phyloP scores from a whole-genome alignment of 2,113 vertebrate genomes.

The Dasyprocta punctata region DNA sequence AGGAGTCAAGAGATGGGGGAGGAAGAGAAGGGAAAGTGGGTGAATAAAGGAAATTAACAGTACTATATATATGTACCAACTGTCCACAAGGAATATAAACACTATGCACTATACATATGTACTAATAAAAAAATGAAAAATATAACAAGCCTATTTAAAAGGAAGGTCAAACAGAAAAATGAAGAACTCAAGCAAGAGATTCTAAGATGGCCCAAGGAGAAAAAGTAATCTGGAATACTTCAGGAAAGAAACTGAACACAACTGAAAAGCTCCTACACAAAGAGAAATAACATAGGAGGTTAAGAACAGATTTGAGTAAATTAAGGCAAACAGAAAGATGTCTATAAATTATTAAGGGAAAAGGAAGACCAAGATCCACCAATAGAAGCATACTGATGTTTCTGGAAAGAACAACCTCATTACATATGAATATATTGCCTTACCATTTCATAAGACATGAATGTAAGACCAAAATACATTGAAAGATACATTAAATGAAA shows the following conservation, averaged over 20 bases:
- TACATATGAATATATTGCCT: neutral
- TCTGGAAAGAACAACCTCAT: neutral
- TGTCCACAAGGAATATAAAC: neutral
- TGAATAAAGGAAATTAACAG: neutral
- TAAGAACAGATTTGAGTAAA: neutral
- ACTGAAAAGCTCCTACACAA: neutral
- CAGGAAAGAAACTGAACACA: neutral
- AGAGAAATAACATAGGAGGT: neutral
- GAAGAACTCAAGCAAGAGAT: neutral
- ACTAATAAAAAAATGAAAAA: neutral
- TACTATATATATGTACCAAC: neutral
- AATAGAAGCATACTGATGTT: neutral
- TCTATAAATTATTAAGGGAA: constrained; percentile 7
- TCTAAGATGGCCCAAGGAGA: neutral
- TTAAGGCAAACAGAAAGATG: neutral
- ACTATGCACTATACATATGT: neutral
- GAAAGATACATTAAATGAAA: neutral
- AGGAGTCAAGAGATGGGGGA: neutral
- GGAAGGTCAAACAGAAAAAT: neutral
- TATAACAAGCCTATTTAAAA: neutral
- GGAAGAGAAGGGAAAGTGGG: neutral
- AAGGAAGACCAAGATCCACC: neutral
- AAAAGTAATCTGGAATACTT: neutral
- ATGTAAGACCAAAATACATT: neutral
- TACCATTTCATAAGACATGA: neutral